These are phyloP conservation scores for Conomelus anceps DNA, from an alignment of 2,888 invertebrate genomes.

Conservation along the genomic window DNA sequence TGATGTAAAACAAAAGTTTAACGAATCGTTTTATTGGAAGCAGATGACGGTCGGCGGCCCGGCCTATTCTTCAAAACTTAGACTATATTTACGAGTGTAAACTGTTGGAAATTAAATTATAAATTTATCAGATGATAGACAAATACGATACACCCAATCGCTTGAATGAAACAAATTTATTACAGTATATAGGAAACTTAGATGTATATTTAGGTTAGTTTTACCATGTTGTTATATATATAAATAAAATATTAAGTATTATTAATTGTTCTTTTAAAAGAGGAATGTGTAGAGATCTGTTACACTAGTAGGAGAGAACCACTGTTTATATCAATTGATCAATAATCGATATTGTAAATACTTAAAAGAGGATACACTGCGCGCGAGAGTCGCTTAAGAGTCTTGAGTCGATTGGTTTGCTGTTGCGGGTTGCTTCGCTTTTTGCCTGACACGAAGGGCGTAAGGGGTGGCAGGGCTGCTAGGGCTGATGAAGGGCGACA, in stretches of 20 bases:
- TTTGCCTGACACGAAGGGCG: too few species aligned
- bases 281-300: constrained; percentile 25
- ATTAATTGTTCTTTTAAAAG: constrained; percentile 27
- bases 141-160: constrained; percentile 17
- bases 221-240: constrained; percentile 32
- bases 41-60: background rate
- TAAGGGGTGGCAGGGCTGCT: too few species aligned
- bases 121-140: constrained; percentile 2
- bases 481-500: too few species aligned
- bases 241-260: constrained; percentile 14
- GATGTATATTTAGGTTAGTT: constrained; percentile 36
- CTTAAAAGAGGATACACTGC: background rate
- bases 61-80: background rate
- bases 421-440: background rate
- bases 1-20: background rate
- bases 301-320: constrained; percentile 26
- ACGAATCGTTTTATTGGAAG: background rate
- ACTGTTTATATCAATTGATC: constrained; percentile 22
- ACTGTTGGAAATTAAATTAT: constrained; percentile 2
- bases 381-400: background rate
- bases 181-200: constrained; percentile 35
- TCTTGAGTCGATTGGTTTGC: constrained; percentile 1
- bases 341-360: background rate
- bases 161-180: constrained; percentile 30
- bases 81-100: constrained; percentile 2